Conservation (phyloP, 2,888 invertebrate species). For the Athalia rosae region DNA sequence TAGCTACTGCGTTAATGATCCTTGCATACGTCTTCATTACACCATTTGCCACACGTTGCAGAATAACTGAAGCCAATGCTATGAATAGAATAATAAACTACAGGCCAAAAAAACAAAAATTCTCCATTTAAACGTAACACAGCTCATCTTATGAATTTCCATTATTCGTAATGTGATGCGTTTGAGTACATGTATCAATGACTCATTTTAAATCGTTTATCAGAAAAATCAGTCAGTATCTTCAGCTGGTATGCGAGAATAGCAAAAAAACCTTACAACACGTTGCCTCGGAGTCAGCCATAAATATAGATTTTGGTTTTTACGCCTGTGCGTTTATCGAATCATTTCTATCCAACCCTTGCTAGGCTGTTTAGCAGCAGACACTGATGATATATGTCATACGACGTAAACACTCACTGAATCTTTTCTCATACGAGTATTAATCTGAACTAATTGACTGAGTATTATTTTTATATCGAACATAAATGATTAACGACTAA, state of each 20-base stretch:
- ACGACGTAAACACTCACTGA: slow-evolving; percentile 28
- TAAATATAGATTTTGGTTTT: no score
- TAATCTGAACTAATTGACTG: slow-evolving; percentile 69
- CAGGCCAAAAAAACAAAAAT: slow-evolving; percentile 24
- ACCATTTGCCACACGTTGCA: slow-evolving; percentile 10
- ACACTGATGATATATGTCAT: slow-evolving; percentile 15
- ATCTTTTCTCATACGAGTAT: slow-evolving; percentile 61
- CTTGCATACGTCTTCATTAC: slow-evolving; percentile 37
- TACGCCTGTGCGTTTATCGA: no score
- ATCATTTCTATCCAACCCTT: no score
- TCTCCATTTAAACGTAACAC: not conserved
- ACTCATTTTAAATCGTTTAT: no score
- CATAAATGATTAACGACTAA: slow-evolving; percentile 52
- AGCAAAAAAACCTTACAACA: no score
- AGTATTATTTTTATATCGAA: slow-evolving; percentile 70
- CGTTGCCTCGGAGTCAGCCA: no score
- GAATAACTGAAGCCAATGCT: slow-evolving; percentile 22
- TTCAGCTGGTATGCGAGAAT: no score
- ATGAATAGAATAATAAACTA: slow-evolving; percentile 24
- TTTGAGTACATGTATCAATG: no score
- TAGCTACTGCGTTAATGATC: slow-evolving; percentile 50
- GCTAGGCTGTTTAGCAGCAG: no score
- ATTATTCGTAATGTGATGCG: no score
- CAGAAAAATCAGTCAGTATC: no score
- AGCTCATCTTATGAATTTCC: no score